Conservation (phyloP, 2,113 vertebrate genomes). For the Brienomyrus brachyistius region DNA sequence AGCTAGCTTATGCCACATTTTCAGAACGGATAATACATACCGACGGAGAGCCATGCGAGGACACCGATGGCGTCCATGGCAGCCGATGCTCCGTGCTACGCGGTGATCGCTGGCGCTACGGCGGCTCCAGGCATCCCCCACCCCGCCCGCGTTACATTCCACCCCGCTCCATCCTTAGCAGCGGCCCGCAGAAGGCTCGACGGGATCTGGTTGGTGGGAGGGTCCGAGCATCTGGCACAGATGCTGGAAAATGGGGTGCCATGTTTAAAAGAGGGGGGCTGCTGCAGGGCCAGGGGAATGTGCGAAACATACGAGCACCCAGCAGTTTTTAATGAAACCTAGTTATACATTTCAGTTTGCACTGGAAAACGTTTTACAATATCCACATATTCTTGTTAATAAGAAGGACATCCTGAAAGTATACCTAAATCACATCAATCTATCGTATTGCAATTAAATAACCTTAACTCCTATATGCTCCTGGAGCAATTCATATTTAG, state of each 20-base stretch:
- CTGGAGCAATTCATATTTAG: background rate
- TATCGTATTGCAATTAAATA: background rate
- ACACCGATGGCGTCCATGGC: slow-evolving; percentile 49
- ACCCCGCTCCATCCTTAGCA: slow-evolving; percentile 46
- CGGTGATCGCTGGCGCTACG: slow-evolving; percentile 32
- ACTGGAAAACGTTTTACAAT: background rate
- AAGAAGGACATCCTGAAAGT: background rate
- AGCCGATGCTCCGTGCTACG: slow-evolving; percentile 30
- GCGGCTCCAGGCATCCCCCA: slow-evolving; percentile 39
- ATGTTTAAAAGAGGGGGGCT: slow-evolving; percentile 13
- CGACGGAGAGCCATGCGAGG: slow-evolving; percentile 48
- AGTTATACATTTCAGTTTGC: background rate
- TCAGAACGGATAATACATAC: slow-evolving; percentile 51
- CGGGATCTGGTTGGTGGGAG: slow-evolving; percentile 42
- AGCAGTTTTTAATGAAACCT: background rate
- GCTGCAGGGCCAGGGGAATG: background rate
- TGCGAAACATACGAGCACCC: background rate
- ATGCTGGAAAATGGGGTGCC: slow-evolving; percentile 51
- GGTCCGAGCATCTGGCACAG: slow-evolving; percentile 59
- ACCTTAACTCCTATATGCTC: background rate
- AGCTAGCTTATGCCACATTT: background rate
- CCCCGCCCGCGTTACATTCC: slow-evolving; percentile 41
- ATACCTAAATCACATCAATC: background rate
- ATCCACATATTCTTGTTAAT: background rate
- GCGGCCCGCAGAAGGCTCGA: slow-evolving; percentile 38